Base-by-base conservation (phyloP, 2,797 vertebrate genomes). In the Petrocephalus schoutedeni region DNA sequence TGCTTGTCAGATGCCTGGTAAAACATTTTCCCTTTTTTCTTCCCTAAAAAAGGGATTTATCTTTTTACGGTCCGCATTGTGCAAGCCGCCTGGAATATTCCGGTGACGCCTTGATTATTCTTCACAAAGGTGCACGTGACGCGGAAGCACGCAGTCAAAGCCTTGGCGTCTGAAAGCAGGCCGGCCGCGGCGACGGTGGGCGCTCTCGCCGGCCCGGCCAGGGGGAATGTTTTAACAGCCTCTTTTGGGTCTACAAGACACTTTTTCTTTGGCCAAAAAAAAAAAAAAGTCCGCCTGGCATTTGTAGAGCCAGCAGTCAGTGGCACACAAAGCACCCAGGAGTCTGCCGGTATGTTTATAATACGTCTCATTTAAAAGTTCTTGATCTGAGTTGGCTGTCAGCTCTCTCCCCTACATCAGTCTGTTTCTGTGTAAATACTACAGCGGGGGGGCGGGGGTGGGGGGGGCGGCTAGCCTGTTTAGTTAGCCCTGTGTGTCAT, bases 401-500 rank as follows among this genome's bases (percentile, higher is more conserved):
- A 28, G 77, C 21, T 41, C 74, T 56, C 71, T 82, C 59, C 45
- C 28, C n/a, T 51, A 23, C 59, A 59, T 84, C n/a, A 28, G 57
- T 87, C 89, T 67, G 88, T 61, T 67, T 90, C 49, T 86, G 86
- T 74, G 82, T 87, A 67, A 21, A 64, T 89, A 56, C 67, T 89
- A 21, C 82, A 86, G 86, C 86, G 86, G 89, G 90, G 83, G 85
- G 83, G 71, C 28, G 28, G 28, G 28, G 28, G 28, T 28, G 28
- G 28, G 87, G 89, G 89, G 89, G 71, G 87, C 80, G 64, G 74
- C 83, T 77, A n/a, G 41, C 86, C 90, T 90, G 89, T 87, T 89
- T 91, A 88, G 83, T 93, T 93, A 93, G 91, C 74, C 89, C 91
- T 90, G 90, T 89, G 92, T 90, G 91, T 92, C 88, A 89, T 89